Conservation (phyloP, 2,113 vertebrate species). For the Nesoenas mayeri region DNA sequence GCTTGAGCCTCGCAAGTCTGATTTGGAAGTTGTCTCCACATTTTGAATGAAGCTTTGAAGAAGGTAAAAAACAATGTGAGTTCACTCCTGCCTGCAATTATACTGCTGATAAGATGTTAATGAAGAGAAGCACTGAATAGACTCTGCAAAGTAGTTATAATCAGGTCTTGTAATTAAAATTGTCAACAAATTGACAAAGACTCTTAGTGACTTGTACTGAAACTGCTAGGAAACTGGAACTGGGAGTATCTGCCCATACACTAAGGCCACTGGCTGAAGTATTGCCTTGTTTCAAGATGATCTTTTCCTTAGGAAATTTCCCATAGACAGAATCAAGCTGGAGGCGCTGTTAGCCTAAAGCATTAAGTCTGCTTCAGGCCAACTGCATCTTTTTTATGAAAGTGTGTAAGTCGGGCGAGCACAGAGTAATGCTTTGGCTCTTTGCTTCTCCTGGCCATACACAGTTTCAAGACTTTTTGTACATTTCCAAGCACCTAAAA, state of each 20-base stretch:
- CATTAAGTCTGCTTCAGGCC: neutral
- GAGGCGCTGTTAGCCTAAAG: neutral
- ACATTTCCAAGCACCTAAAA: neutral
- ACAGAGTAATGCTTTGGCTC: neutral
- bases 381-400: neutral
- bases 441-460: neutral
- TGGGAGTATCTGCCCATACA: neutral
- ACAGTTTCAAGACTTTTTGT: neutral
- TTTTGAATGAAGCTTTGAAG: neutral
- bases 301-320: neutral
- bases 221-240: neutral
- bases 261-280: neutral
- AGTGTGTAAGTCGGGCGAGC: neutral
- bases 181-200: slow-evolving; percentile 54
- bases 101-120: slow-evolving; percentile 60
- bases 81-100: slow-evolving; percentile 14
- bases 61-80: neutral
- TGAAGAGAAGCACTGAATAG: neutral
- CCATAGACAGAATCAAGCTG: neutral
- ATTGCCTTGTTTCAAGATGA: neutral
- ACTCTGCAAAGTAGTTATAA: slow-evolving; percentile 41
- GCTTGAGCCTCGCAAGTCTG: neutral
- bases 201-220: neutral
- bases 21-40: neutral
- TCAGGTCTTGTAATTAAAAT: slow-evolving; percentile 59